phyloP scores from a whole-genome alignment of 2,888 invertebrate species.

The Leistus spinibarbis region DNA sequence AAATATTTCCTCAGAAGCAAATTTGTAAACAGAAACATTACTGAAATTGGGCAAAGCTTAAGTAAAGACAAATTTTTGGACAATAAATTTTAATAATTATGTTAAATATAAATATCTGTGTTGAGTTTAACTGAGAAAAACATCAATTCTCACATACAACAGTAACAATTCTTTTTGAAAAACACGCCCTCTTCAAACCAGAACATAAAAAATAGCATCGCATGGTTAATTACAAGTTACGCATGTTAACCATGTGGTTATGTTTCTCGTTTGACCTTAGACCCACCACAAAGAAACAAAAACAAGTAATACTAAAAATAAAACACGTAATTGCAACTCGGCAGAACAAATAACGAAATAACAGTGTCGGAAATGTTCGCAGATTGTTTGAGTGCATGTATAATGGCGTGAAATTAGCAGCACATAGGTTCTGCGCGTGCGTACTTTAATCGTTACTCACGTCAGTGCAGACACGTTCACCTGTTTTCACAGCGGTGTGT shows the following conservation, averaged over 20 bases:
- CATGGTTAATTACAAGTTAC: conserved; percentile 21
- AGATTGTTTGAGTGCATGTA: conserved; percentile 10
- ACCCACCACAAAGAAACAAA: not conserved
- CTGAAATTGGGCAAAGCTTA: no score
- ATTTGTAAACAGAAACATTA: no score
- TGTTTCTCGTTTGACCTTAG: conserved; percentile 14
- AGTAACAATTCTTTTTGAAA: not conserved
- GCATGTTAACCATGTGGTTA: conserved; percentile 16
- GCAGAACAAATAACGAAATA: conserved; percentile 23
- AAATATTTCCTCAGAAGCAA: no score
- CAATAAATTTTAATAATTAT: no score
- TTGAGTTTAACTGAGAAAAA: no score
- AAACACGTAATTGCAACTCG: conserved; percentile 4
- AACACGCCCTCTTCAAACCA: not conserved
- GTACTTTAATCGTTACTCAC: not conserved
- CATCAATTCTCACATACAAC: not conserved
- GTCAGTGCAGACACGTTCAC: conserved; percentile 4
- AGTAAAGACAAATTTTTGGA: no score
- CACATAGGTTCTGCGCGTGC: not conserved
- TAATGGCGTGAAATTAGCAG: conserved; percentile 16
- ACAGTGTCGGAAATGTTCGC: conserved; percentile 11
- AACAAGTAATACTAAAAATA: not conserved
- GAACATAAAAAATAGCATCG: not conserved
- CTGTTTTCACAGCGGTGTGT: conserved; percentile 6
- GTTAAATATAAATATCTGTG: no score